Evolutionary conservation across 2,888 invertebrate species (phyloP).

Genomic region (Microdon myrmicae): DNA sequence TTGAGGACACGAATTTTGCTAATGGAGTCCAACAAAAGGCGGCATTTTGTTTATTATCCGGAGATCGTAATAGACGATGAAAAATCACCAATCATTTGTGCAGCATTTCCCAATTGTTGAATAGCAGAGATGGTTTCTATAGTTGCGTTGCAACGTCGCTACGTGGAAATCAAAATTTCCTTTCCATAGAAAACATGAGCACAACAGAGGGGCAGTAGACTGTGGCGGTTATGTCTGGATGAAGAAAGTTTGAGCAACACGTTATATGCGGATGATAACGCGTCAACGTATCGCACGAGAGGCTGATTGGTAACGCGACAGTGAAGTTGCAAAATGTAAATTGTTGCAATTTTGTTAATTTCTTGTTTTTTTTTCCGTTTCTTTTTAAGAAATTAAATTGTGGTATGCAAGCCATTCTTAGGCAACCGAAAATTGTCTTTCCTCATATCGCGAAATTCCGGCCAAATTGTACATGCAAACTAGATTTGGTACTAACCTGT

Average conservation of each 20-base stretch:
- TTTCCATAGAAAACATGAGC: not conserved
- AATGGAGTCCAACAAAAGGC: too few relatives aligned
- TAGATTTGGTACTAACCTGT: too few relatives aligned
- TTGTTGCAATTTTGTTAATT: slow-evolving; percentile 45
- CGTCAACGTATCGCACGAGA: not conserved
- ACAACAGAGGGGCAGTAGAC: slow-evolving; percentile 36
- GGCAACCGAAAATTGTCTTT: too few relatives aligned
- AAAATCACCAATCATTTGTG: slow-evolving; percentile 39
- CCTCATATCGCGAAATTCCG: too few relatives aligned
- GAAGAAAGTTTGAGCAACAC: slow-evolving; percentile 38
- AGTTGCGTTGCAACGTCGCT: not conserved
- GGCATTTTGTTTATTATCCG: too few relatives aligned
- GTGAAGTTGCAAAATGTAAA: slow-evolving; percentile 41
- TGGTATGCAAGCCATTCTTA: slow-evolving; percentile 37
- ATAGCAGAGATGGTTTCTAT: too few relatives aligned
- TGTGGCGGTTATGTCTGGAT: slow-evolving; percentile 47
- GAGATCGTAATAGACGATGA: slow-evolving; percentile 46
- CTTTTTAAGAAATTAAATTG: slow-evolving; percentile 40
- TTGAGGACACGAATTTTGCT: too few relatives aligned
- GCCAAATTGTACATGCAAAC: too few relatives aligned
- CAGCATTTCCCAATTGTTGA: too few relatives aligned
- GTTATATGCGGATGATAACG: slow-evolving; percentile 13
- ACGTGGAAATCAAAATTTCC: not conserved
- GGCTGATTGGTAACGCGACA: slow-evolving; percentile 32
- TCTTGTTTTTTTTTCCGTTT: too few relatives aligned